A percentile compares a stretch with the other conserved stretches of the same genome.
These are phyloP conservation scores for Lithobates pipiens DNA, from an alignment of 2,797 vertebrate genomes.

Conservation along the genomic window DNA sequence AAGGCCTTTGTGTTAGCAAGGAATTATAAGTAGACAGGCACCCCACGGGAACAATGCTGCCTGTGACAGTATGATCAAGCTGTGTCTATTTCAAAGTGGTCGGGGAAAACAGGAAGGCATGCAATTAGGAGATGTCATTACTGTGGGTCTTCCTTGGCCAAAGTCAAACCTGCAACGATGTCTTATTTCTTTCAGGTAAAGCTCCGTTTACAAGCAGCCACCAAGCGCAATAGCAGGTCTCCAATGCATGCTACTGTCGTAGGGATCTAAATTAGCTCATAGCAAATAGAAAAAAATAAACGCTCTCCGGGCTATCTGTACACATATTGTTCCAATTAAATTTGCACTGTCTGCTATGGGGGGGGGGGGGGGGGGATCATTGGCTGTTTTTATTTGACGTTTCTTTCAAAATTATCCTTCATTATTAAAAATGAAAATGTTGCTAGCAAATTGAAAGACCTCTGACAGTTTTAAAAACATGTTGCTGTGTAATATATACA, in stretches of 20 bases:
- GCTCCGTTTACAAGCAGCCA: background rate
- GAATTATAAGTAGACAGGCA: background rate
- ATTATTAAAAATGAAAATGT: background rate
- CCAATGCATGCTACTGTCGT: background rate
- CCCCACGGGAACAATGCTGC: slow-evolving; percentile 8
- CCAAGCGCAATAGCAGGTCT: background rate
- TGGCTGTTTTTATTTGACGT: background rate
- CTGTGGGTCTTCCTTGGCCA: background rate
- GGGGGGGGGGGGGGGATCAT: too few relatives aligned
- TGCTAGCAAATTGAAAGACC: background rate
- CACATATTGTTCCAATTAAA: background rate
- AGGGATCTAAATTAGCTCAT: background rate
- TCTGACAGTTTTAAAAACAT: background rate
- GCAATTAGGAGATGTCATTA: slow-evolving; percentile 15
- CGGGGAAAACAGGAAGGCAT: background rate
- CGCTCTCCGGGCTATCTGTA: background rate
- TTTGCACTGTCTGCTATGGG: background rate
- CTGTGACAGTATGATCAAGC: slow-evolving; percentile 24
- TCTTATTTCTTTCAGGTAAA: slow-evolving; percentile 1
- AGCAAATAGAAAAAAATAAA: background rate
- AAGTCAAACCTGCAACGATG: background rate
- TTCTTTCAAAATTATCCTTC: background rate
- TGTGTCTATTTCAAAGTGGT: background rate
- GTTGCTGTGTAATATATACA: too few relatives aligned
- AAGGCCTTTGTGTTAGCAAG: background rate